Conservation (phyloP, 2,888 invertebrate genomes). For the Drosophila longiperda region DNA sequence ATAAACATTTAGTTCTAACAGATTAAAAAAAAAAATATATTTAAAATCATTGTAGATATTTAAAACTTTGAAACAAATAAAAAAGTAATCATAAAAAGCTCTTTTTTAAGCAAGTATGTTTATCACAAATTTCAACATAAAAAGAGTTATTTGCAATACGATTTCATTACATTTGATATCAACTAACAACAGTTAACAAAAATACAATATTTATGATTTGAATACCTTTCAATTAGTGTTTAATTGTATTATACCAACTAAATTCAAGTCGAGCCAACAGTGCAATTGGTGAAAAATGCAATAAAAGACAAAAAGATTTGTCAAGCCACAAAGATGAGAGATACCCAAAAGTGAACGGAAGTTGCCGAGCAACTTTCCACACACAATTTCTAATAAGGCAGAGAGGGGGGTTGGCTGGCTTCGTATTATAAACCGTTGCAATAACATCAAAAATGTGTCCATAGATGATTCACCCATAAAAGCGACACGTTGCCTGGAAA, state of each 20-base stretch:
- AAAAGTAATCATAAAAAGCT: neutral
- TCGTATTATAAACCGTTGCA: conserved; percentile 41
- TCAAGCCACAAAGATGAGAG: conserved; percentile 25
- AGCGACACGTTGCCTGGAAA: conserved; percentile 67
- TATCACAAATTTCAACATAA: neutral
- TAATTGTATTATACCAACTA: conserved; percentile 47
- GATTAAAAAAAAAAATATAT: no score
- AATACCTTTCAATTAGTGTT: conserved; percentile 19
- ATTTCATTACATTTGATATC: no score
- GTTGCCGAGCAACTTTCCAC: conserved; percentile 54
- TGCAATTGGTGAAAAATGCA: conserved; percentile 36
- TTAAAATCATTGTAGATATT: no score
- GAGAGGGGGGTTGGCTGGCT: conserved; percentile 6
- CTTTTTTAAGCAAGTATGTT: no score
- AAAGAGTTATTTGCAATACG: neutral
- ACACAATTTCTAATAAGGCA: conserved; percentile 9
- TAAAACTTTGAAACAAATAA: neutral
- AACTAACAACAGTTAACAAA: neutral
- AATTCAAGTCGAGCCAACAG: conserved; percentile 32
- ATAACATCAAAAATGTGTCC: conserved; percentile 39
- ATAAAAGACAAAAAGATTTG: conserved; percentile 37
- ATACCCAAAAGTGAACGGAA: conserved; percentile 51
- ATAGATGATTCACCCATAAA: conserved; percentile 29
- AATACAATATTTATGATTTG: conserved; percentile 19
- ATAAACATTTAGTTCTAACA: no score